Percentiles rank a stretch among this genome's conserved stretches.
Evolutionary conservation across 2,797 vertebrate genomes (phyloP).

Genomic region (Vultur gryphus): DNA sequence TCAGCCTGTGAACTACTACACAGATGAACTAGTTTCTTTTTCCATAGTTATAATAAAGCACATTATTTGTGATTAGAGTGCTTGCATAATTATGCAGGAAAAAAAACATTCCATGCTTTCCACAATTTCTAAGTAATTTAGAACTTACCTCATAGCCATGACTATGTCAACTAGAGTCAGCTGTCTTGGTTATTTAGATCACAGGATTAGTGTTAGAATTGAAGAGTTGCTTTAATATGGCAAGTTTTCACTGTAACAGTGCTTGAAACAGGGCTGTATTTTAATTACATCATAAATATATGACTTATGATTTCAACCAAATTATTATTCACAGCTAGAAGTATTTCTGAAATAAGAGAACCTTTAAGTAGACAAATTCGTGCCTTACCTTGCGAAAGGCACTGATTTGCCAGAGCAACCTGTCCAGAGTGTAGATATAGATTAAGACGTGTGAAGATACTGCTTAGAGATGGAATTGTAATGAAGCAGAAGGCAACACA

Average conservation of each 20-base stretch:
- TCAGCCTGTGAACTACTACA: background rate
- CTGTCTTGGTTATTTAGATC: background rate
- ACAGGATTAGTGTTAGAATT: background rate
- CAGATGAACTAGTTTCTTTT: background rate
- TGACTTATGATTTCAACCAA: background rate
- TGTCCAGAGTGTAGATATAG: conserved; percentile 94
- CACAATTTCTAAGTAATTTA: background rate
- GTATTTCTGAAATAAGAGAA: background rate
- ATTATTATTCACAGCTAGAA: background rate
- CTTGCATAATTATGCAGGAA: background rate
- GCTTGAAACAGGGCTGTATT: background rate
- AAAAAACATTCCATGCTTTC: background rate
- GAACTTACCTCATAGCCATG: background rate
- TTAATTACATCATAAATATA: background rate
- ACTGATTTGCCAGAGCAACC: conserved; percentile 95
- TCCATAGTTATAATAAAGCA: background rate
- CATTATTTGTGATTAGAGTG: background rate
- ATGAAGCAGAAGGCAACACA: conserved; percentile 98
- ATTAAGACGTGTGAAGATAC: conserved; percentile 91
- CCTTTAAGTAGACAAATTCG: accelerated
- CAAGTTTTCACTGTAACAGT: background rate
- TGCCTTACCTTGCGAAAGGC: conserved; percentile 93
- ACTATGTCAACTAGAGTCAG: background rate
- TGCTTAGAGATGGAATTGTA: conserved; percentile 92
- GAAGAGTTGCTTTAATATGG: background rate